Percentiles rank a stretch among this genome's conserved stretches.
These are phyloP conservation scores for Typhlichthys eigenmanni DNA, from an alignment of 2,797 vertebrate genomes.

Conservation along the genomic window DNA sequence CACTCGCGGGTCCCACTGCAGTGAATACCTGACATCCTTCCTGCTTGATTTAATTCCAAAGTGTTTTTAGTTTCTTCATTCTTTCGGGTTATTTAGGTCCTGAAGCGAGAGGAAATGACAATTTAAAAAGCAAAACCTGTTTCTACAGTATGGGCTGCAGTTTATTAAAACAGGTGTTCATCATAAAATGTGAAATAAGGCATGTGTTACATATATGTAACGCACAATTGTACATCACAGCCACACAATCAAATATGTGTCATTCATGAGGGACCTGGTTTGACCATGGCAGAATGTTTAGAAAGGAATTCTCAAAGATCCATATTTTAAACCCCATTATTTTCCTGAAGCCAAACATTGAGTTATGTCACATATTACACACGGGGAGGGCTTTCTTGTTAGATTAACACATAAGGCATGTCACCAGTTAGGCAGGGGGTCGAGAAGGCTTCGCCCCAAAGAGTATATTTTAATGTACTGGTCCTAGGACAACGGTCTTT, in stretches of 20 bases:
- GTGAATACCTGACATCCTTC: slow-evolving; percentile 52
- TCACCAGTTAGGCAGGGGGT: slow-evolving; percentile 26
- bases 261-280: neutral
- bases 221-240: neutral
- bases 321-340: slow-evolving; percentile 34
- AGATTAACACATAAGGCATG: slow-evolving; percentile 53
- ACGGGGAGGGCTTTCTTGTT: slow-evolving; percentile 36
- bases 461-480: slow-evolving; percentile 28
- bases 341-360: slow-evolving; percentile 42
- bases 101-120: neutral
- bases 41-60: slow-evolving; percentile 56
- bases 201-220: slow-evolving; percentile 8
- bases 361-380: slow-evolving; percentile 9
- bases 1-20: slow-evolving; percentile 54
- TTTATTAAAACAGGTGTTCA: neutral
- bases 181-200: neutral
- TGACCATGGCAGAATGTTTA: slow-evolving; percentile 7
- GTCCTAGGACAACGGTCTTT: slow-evolving; percentile 37
- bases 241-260: neutral
- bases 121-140: neutral
- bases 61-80: slow-evolving; percentile 29
- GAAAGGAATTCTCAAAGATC: slow-evolving; percentile 9
- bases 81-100: slow-evolving; percentile 11
- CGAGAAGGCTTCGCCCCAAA: slow-evolving; percentile 34
- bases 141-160: neutral